Evolutionary conservation across 1,140 invertebrate genomes (phyloP), one percentile per base, ranked within the genome.

Genomic region (Brachionus sp.): DNA sequence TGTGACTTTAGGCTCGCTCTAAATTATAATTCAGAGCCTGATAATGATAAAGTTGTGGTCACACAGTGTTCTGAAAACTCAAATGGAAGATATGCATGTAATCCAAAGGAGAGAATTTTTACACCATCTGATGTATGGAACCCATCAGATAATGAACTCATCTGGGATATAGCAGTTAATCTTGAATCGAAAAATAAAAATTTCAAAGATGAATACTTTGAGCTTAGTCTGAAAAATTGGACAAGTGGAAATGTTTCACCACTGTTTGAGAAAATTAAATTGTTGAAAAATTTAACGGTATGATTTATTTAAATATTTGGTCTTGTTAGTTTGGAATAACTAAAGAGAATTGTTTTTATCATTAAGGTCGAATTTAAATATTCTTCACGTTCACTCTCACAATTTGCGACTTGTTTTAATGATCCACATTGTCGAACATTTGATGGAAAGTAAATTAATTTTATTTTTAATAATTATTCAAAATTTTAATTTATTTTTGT

Each of bases 351-450:
- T n/a, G n/a, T n/a, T n/a, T n/a, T n/a, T n/a, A n/a, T n/a, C n/a
- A 13, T 33, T 5, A n/a, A 70, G 66, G 35, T 70, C 0, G 37
- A 70, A 3, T 70, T 42, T 39, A 23, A 9, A 13, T 39, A 4
- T 70, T 39, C 13, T 9, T 37, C 29, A 6, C 39, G 70, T 25
- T 19, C 70, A 3, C 44, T 75, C 3, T 23, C 39, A 46, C 25
- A 44, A 16, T 46, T 25, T 75, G 70, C 70, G 3, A 46, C 37
- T 29, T 75, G 70, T 46, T 75, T 13, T 13, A 75, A 75, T 75
- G 70, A 75, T 46, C 70, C 70, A 13, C 70, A 75, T n/a, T 75
- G 70, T 7, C 9, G 25, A 44, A 75, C 70, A 23, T 75, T 75
- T 19, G 70, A 75, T 13, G 23, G 42, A 25, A 29, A 12, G 70